Base-by-base conservation (phyloP, 1,140 invertebrate genomes). In the Heliconius nattereri region DNA sequence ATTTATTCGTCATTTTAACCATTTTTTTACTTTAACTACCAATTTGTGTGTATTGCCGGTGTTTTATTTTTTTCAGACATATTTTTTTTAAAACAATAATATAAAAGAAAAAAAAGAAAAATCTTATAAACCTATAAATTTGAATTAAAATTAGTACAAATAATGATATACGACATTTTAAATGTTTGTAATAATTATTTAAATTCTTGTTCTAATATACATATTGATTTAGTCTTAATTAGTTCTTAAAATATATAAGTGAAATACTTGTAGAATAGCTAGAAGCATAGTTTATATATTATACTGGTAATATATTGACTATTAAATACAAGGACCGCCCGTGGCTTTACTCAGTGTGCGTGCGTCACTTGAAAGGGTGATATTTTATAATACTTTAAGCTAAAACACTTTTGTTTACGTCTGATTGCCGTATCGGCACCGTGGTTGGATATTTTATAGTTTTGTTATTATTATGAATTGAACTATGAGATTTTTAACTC, bases 341-440 rank as follows among this genome's bases (percentile, higher is more conserved):
- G 80, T 20, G 71, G 80, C 66, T 75, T 71, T 54, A 75, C 80
- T 20, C n/a, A 23, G 54, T 60, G 54, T 60, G 54, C 54, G 54
- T 60, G 54, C 77, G 71, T 49, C 32, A 77, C 74, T 35, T 78
- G 73, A 35, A 78, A 73, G 37, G 77, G 76, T 66, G 71, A 78
- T 81, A 78, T 78, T 78, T 81, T 78, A 81, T 75, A 78, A 49
- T 71, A 76, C 54, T 57, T 57, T 60, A 60, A 60, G 54, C 54
- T 60, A 60, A 60, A 60, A 60, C 54, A 60, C n/a, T 60, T 60
- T 60, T 60, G 54, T 60, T 60, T 26, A 60, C 54, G 9, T 60
- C 26, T 60, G 54, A 60, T 60, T 60, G 54, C 54, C 54, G n/a
- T 60, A 60, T 60, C 54, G 54, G 54, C 54, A 60, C n/a, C 54